Base-by-base conservation (phyloP, 2,797 vertebrate species). In the Euthynnus affinis region DNA sequence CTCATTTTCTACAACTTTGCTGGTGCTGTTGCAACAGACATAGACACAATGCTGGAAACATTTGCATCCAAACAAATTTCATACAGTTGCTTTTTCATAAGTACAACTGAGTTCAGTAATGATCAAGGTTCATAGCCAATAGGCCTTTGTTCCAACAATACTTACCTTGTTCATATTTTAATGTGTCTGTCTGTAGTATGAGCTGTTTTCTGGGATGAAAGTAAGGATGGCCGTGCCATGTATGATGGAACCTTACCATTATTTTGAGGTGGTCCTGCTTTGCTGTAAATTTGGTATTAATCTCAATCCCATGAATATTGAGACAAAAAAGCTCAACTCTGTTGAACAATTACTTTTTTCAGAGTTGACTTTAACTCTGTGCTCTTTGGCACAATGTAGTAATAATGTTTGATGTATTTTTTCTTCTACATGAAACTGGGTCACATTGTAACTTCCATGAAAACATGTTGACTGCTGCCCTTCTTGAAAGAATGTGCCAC, bases 31-130 rank as follows among this genome's bases (percentile, higher is more conserved):
- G 34, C 23, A 37, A 37, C 55, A 76, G 6, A 55, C 51, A 13
- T 9, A 44, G n/a, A 78, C 51, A 61, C 37, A 60, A 27, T 25
- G 37, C n/a, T 72, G 66, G 56, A 87, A 79, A 68, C n/a, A 57
- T 65, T 58, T 78, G 10, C 22, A 4, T 76, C 37, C 49, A 52
- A 69, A 72, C 27, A 57, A 59, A 81, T 2, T 0, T 32, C 27
- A 12, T 55, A 18, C 2, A 0, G 3, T 29, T 53, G 1, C 32
- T 61, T n/a, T 52, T 27, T 6, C 22, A 49, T 4, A 48, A 13
- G 44, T 18, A 17, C n/a, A 23, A 51, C 20, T 61, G 64, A 56
- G 76, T 76, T 66, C 60, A 52, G 42, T 7, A 63, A 42, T 25
- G 37, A 65, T 6, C 29, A 10, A 12, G 15, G 25, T 46, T 20